Evolutionary conservation across 1,140 invertebrate genomes (phyloP).

Genomic region (Cyphomyrmex costatus): DNA sequence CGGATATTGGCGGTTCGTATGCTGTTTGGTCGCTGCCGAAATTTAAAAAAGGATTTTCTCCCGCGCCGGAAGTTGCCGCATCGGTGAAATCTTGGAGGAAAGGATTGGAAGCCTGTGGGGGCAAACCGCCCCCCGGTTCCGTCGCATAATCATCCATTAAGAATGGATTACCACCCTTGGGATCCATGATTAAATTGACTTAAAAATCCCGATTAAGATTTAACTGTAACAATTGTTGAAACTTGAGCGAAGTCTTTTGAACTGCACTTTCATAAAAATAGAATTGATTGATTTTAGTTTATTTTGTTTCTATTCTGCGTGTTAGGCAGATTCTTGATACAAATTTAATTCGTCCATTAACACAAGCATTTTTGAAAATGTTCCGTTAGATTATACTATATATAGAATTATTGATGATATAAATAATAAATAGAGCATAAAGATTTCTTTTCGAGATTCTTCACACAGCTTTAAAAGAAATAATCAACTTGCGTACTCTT

Average conservation of each 20-base stretch:
- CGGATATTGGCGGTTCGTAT: conserved; percentile 77
- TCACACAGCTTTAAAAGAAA: not conserved
- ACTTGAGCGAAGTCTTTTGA: conserved; percentile 17
- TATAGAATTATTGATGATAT: not conserved
- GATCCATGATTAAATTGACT: conserved; percentile 85
- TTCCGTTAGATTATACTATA: not conserved
- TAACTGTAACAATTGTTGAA: conserved; percentile 12
- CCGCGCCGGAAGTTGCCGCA: conserved; percentile 56
- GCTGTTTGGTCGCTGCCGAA: conserved; percentile 83
- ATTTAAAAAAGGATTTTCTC: conserved; percentile 89
- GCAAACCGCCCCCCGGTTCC: conserved; percentile 79
- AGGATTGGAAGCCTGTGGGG: conserved; percentile 89
- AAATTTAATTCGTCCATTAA: not conserved
- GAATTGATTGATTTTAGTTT: conserved; percentile 9
- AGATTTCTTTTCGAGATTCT: not conserved
- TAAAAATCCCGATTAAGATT: conserved; percentile 1
- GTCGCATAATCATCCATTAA: conserved; percentile 89
- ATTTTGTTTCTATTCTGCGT: not conserved
- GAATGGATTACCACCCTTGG: conserved; percentile 91
- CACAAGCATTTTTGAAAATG: not conserved
- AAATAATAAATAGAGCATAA: not conserved
- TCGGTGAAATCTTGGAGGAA: conserved; percentile 89
- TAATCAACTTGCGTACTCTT: not conserved
- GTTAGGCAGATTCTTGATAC: not conserved
- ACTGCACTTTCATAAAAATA: conserved; percentile 8